These are phyloP conservation scores for Drosophila histrio DNA, from an alignment of 2,888 invertebrate species.

Conservation along the genomic window DNA sequence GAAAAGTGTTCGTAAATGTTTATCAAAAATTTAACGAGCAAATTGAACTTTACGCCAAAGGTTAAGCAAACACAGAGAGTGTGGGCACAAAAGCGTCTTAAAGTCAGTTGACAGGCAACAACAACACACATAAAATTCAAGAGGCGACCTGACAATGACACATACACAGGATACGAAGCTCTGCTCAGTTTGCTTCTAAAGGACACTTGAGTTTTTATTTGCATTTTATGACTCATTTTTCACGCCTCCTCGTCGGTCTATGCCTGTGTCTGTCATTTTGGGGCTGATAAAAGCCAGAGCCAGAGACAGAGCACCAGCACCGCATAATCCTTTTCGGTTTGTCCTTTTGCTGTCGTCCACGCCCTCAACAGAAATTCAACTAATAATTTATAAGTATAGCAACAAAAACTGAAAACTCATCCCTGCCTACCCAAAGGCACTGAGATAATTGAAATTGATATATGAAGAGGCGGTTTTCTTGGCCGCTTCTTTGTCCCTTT, in stretches of 20 bases:
- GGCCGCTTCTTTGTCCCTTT: conserved; percentile 43
- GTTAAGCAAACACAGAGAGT: conserved; percentile 54
- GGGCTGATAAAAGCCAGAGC: conserved; percentile 77
- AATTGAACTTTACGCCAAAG: conserved; percentile 70
- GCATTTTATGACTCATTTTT: conserved; percentile 80
- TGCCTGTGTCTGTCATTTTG: conserved; percentile 61
- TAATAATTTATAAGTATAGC: conserved; percentile 76
- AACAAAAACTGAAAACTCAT: conserved; percentile 34
- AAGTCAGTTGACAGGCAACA: conserved; percentile 30
- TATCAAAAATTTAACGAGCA: conserved; percentile 50
- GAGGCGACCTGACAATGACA: conserved; percentile 51
- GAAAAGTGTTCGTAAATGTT: conserved; percentile 37
- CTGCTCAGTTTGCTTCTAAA: conserved; percentile 32
- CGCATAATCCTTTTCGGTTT: conserved; percentile 75
- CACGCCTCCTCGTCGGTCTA: conserved; percentile 42
- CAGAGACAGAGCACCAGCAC: conserved; percentile 65
- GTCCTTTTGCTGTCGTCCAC: conserved; percentile 58
- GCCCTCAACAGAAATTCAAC: conserved; percentile 31
- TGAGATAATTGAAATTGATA: conserved; percentile 79
- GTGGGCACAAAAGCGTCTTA: conserved; percentile 18
- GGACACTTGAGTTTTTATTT: conserved; percentile 76
- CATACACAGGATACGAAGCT: conserved; percentile 14
- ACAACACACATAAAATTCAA: conserved; percentile 39
- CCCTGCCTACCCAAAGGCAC: background rate
- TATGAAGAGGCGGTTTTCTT: conserved; percentile 64